These are phyloP conservation scores for Leuctra nigra DNA, from an alignment of 2,888 invertebrate genomes.

Conservation along the genomic window DNA sequence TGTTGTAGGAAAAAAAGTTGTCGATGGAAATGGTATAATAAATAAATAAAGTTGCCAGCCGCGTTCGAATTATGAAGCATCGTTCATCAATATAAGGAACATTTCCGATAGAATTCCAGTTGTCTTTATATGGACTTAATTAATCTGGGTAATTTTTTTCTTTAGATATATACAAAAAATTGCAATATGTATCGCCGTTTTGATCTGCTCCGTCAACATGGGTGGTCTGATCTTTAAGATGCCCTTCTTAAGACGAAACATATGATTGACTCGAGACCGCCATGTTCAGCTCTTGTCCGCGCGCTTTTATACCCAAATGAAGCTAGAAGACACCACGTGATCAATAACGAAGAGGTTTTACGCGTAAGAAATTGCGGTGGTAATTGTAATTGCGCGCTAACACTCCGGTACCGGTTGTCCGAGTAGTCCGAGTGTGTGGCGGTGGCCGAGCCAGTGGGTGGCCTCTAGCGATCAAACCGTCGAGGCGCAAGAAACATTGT, in stretches of 20 bases:
- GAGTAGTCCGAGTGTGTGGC: background rate
- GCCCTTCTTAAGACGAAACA: no score
- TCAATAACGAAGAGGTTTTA: slow-evolving; percentile 16
- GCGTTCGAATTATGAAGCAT: background rate
- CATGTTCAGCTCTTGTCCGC: background rate
- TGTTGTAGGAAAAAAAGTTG: background rate
- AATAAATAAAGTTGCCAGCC: background rate
- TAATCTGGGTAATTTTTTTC: background rate
- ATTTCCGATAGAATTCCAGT: no score
- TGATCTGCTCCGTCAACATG: slow-evolving; percentile 3
- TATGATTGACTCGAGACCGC: background rate
- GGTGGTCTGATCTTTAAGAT: background rate
- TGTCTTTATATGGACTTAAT: slow-evolving; percentile 1
- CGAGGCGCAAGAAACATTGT: slow-evolving; percentile 8
- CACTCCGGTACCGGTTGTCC: slow-evolving; percentile 12
- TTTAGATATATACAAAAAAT: background rate
- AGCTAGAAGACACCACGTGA: no score
- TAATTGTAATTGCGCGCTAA: slow-evolving; percentile 16
- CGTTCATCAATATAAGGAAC: slow-evolving; percentile 2
- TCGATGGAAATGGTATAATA: background rate
- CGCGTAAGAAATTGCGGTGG: slow-evolving; percentile 1
- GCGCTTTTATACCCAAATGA: slow-evolving; percentile 9
- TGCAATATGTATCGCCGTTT: slow-evolving; percentile 13
- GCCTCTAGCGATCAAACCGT: background rate
- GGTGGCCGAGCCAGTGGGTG: slow-evolving; percentile 11